Evolutionary conservation across 2,113 vertebrate species (phyloP).

Genomic region (Monarcha castaneiventris): DNA sequence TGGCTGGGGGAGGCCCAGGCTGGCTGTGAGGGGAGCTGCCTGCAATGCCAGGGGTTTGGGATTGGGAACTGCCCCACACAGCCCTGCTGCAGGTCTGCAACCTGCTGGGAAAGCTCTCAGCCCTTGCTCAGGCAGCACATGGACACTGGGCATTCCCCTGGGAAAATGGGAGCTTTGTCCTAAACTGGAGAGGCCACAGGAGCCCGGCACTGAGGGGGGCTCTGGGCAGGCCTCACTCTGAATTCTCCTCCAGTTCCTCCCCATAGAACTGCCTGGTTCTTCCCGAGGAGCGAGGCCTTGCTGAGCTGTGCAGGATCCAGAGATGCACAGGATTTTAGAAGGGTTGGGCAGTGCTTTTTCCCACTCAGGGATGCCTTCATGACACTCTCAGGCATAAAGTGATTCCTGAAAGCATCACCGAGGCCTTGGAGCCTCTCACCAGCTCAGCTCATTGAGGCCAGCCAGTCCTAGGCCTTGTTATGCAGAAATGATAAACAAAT

Average conservation of each 20-base stretch:
- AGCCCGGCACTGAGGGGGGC: neutral
- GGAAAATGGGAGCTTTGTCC: neutral
- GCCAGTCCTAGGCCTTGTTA: neutral
- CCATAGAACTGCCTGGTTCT: neutral
- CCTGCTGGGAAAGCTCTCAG: neutral
- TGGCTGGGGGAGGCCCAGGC: neutral
- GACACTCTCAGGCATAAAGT: neutral
- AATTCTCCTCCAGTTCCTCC: neutral
- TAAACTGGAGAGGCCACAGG: neutral
- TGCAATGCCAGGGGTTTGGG: neutral
- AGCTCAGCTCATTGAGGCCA: neutral
- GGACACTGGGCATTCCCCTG: neutral
- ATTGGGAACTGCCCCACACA: neutral
- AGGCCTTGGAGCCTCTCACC: neutral
- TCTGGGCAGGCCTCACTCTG: neutral
- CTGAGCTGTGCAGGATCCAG: neutral
- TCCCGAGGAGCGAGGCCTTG: fast-evolving
- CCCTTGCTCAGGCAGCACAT: fast-evolving
- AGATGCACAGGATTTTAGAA: neutral
- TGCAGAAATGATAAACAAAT: neutral
- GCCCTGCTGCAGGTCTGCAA: fast-evolving
- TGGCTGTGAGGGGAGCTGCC: neutral
- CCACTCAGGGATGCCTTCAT: fast-evolving
- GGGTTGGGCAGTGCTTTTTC: neutral
- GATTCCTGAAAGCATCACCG: fast-evolving